These are phyloP conservation scores for Orthosia gracilis DNA, from an alignment of 2,888 invertebrate species.

Conservation along the genomic window DNA sequence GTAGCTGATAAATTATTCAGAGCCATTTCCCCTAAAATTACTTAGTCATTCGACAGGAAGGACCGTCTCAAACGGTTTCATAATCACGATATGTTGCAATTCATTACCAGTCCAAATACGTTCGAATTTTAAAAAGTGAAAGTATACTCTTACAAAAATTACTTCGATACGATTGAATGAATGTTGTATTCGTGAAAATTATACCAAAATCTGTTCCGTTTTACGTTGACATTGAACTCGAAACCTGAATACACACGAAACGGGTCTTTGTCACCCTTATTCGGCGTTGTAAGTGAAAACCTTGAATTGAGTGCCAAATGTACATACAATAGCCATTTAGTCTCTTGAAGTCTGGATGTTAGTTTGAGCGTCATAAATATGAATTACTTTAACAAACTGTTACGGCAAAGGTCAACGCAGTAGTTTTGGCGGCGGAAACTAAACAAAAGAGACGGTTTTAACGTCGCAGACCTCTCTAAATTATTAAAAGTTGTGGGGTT, in stretches of 20 bases:
- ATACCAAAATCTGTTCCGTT: slow-evolving; percentile 4
- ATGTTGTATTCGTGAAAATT: slow-evolving; percentile 4
- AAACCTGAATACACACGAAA: slow-evolving; percentile 34
- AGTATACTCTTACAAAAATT: slow-evolving; percentile 19
- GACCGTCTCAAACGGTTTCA: slow-evolving; percentile 3
- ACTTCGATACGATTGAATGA: not conserved
- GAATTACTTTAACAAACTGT: slow-evolving; percentile 21
- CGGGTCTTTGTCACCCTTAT: slow-evolving; percentile 22
- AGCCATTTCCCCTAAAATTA: slow-evolving; percentile 9
- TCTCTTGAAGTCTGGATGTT: slow-evolving; percentile 2
- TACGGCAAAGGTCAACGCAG: slow-evolving; percentile 26
- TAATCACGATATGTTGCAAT: slow-evolving; percentile 39
- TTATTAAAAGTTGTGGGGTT: slow-evolving; percentile 13
- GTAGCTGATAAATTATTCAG: slow-evolving; percentile 14
- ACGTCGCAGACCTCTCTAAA: slow-evolving; percentile 12
- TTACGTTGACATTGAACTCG: slow-evolving; percentile 43
- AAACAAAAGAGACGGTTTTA: not conserved
- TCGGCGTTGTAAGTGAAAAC: not conserved
- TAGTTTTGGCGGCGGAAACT: slow-evolving; percentile 9
- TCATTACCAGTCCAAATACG: slow-evolving; percentile 16
- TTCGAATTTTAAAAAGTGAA: slow-evolving; percentile 45
- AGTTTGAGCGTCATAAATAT: slow-evolving; percentile 10
- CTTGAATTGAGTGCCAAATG: slow-evolving; percentile 42
- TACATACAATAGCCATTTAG: slow-evolving; percentile 1
- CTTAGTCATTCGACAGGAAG: slow-evolving; percentile 39